These are phyloP conservation scores for Ophion ventricosus DNA, from an alignment of 2,888 invertebrate species.

Conservation along the genomic window DNA sequence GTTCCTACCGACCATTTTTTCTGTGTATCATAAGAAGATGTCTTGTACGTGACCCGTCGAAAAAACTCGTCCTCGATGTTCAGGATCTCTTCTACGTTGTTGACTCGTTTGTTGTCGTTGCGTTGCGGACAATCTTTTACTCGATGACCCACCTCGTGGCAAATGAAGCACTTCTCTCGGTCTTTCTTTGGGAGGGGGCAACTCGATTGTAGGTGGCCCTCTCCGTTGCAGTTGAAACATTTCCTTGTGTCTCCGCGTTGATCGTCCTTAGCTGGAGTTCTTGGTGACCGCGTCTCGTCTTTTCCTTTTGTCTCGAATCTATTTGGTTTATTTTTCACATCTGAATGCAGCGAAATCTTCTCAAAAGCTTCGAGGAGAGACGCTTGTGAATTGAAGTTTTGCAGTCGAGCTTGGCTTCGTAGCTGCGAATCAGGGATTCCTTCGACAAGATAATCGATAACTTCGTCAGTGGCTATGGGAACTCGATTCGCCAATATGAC, in stretches of 20 bases:
- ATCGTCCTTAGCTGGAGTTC: neutral
- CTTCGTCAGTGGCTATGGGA: constrained; percentile 59
- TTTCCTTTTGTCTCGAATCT: too few relatives aligned
- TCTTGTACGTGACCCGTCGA: constrained; percentile 2
- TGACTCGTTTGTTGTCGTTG: too few relatives aligned
- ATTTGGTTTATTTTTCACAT: neutral
- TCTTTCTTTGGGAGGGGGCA: too few relatives aligned
- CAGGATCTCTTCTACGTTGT: too few relatives aligned
- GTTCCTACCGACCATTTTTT: neutral
- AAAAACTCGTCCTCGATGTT: neutral
- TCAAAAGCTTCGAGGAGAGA: neutral
- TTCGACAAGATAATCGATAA: constrained; percentile 64
- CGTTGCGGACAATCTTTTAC: too few relatives aligned
- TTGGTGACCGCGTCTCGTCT: neutral
- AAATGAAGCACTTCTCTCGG: too few relatives aligned
- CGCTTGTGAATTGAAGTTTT: constrained; percentile 30
- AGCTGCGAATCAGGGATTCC: constrained; percentile 61
- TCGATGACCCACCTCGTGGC: too few relatives aligned
- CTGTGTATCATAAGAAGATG: neutral
- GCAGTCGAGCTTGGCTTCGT: constrained; percentile 59
- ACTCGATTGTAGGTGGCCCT: constrained; percentile 14
- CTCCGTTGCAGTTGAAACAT: constrained; percentile 30
- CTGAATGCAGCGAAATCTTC: neutral
- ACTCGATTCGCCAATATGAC: constrained; percentile 62
- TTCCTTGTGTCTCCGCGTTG: neutral